Percentiles rank a stretch among this genome's conserved stretches.
Conservation (phyloP, 2,888 invertebrate genomes). For the Serripes groenlandicus region DNA sequence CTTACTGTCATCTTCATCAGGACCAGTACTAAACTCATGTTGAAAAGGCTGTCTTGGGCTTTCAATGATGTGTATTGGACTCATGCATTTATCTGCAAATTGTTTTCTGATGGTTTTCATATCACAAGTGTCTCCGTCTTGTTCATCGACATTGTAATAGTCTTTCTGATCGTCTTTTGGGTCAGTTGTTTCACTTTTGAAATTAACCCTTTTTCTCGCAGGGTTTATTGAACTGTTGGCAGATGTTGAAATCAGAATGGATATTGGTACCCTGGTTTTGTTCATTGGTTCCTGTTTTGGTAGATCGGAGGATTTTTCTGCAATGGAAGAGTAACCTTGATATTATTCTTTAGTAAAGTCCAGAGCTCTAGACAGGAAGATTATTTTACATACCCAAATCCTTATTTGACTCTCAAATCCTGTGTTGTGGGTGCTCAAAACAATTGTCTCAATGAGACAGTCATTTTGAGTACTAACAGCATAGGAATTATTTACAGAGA, state of each 20-base stretch:
- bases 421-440: too few relatives aligned
- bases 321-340: too few relatives aligned
- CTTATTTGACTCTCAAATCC: too few relatives aligned
- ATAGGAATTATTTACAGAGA: too few relatives aligned
- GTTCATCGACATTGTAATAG: conserved; percentile 10
- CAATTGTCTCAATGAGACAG: too few relatives aligned
- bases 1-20: neutral
- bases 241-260: neutral
- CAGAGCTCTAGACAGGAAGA: too few relatives aligned
- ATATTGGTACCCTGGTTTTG: neutral
- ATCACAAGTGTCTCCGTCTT: conserved; percentile 21
- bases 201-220: neutral
- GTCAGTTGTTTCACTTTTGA: conserved; percentile 2
- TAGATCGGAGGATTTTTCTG: too few relatives aligned
- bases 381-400: too few relatives aligned
- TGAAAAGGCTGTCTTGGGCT: conserved; percentile 36
- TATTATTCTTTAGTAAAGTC: too few relatives aligned
- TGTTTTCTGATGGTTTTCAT: neutral
- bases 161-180: neutral
- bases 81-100: conserved; percentile 27
- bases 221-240: conserved; percentile 19
- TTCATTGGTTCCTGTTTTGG: too few relatives aligned
- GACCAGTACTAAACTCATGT: neutral
- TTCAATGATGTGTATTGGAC: conserved; percentile 49
- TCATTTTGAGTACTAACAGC: too few relatives aligned